phyloP scores from a whole-genome alignment of 2,797 vertebrate genomes.

The Danio albolineatus region DNA sequence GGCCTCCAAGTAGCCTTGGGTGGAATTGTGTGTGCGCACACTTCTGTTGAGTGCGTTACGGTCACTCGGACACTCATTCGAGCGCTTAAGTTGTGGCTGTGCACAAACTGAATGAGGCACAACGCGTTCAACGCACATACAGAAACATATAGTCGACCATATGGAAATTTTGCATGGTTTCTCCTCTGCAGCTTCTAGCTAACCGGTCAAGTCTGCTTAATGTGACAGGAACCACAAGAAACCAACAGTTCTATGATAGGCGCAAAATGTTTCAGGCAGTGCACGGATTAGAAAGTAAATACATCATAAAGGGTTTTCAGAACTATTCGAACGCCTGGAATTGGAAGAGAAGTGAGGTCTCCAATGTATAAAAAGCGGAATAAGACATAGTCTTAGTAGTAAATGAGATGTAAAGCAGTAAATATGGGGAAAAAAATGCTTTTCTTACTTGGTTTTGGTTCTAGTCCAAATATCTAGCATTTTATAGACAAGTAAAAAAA shows the following conservation, averaged over 20 bases:
- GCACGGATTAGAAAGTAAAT: slow-evolving; percentile 24
- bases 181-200: slow-evolving; percentile 34
- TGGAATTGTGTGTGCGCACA: not conserved
- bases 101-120: not conserved
- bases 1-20: not conserved
- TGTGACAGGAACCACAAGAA: not conserved
- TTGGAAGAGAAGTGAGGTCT: not conserved
- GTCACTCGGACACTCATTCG: not conserved
- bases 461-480: too few species aligned
- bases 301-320: slow-evolving; percentile 8
- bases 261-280: slow-evolving; percentile 24
- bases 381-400: slow-evolving; percentile 6
- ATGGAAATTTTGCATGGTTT: slow-evolving; percentile 49
- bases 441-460: too few species aligned
- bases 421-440: not conserved
- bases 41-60: not conserved
- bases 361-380: not conserved
- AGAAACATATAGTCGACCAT: not conserved
- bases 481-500: too few species aligned
- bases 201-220: slow-evolving; percentile 58
- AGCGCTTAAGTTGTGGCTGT: not conserved
- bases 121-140: slow-evolving; percentile 1
- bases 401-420: not conserved
- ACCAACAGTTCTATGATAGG: not conserved
- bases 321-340: slow-evolving; percentile 1